Base-by-base conservation (phyloP, 2,113 vertebrate genomes). In the Engystomops pustulosus region DNA sequence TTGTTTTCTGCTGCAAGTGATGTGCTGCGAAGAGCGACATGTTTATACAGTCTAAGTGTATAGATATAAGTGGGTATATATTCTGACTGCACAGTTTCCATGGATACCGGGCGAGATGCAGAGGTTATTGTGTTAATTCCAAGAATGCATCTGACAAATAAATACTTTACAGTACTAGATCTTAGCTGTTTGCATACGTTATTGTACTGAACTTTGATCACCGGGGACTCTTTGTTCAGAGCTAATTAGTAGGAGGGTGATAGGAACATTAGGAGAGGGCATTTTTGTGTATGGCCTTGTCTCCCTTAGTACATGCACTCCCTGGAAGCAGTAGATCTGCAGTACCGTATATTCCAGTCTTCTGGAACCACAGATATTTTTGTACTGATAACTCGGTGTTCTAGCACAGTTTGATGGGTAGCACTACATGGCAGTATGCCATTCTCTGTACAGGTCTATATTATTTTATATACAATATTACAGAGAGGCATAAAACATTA, bases 41-140 rank as follows among this genome's bases (percentile, higher is more conserved):
- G 49, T 82, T 82, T 81, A 58, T 72, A 69, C 68, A 72, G 47
- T 71, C 45, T 69, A 62, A 79, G 65, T 36, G 67, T 70, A 81
- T 49, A 55, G 27, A 51, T 69, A 70, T 53, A 70, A 53, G 47
- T 81, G 62, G 20, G 71, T 49, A 44, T 82, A 60, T 74, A 60
- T n/a, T 74, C 69, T 32, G 36, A 18, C 72, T 27, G 72, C 82
- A 44, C 65, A 76, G 82, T 84, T 84, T 77, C 82, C 82, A 84
- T 84, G 72, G 72, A 51, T 77, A 84, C 82, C 10, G 15, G 41
- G 5, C 68, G 47, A 67, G n/a, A 38, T 69, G 72, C 27, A n/a
- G 60, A 62, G 20, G 53, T 25, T 38, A 53, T 65, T 67, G 81
- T 75, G 71, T 75, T 67, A 83, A 74, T 47, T 71, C 79, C 20